These are phyloP conservation scores for Pristionchus japonicus DNA, from an alignment of 2,888 invertebrate genomes.

Conservation along the genomic window DNA sequence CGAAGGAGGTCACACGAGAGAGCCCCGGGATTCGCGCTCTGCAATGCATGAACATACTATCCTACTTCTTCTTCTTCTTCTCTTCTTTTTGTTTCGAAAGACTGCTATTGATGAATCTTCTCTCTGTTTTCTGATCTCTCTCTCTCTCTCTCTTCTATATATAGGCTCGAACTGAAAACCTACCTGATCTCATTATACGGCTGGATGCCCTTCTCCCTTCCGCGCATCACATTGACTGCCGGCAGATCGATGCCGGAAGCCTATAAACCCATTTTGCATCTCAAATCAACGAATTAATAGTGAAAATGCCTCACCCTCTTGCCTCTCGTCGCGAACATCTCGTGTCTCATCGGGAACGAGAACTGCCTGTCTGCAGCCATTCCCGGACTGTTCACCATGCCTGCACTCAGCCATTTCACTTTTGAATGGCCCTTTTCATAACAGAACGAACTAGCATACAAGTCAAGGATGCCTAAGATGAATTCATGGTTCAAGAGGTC, in stretches of 20 bases:
- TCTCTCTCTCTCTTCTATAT: no score
- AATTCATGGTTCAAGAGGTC: no score
- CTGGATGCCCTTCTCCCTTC: slow-evolving; percentile 75
- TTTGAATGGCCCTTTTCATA: no score
- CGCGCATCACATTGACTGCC: slow-evolving; percentile 89
- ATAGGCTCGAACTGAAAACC: no score
- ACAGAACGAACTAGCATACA: no score
- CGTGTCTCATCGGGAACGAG: slow-evolving; percentile 62
- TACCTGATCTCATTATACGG: slow-evolving; percentile 51
- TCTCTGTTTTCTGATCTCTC: no score
- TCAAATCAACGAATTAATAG: neutral
- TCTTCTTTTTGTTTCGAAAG: no score
- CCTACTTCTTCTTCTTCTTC: no score
- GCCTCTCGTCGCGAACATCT: slow-evolving; percentile 85
- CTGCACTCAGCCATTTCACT: neutral
- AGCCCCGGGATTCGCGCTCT: neutral
- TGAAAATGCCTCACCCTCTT: slow-evolving; percentile 78
- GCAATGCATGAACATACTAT: no score
- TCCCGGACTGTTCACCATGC: slow-evolving; percentile 54
- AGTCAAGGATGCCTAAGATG: no score
- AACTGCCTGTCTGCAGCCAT: slow-evolving; percentile 57
- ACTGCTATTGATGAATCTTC: no score
- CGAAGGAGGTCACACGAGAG: neutral
- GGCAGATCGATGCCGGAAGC: slow-evolving; percentile 87
- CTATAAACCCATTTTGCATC: neutral